Base-by-base conservation (phyloP, 2,113 vertebrate species). In the Pygoscelis adeliae region DNA sequence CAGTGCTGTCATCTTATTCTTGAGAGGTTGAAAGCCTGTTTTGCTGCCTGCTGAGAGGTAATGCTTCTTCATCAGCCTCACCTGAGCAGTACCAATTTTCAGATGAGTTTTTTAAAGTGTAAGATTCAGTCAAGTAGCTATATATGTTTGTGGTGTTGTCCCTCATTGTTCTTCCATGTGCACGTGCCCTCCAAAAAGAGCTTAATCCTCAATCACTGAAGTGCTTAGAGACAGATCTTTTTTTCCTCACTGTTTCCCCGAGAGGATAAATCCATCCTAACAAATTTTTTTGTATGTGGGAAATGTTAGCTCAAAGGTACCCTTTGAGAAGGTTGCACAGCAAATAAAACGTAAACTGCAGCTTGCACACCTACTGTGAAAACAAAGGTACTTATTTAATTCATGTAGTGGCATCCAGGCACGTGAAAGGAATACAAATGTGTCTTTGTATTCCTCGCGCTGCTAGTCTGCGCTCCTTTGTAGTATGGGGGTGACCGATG, bases 51-150 rank as follows among this genome's bases (percentile, higher is more conserved):
- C 53, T 14, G 59, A 44, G 38, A 29, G n/a, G 29, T 5, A 5
- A 0, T 18, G 5, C 49, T 29, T 15, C 70, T 58, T 69, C 30
- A 8, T 15, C 38, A 34, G 53, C 42, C 36, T 66, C 42, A 13
- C 19, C 32, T 8, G 21, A 46, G 79, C 59, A 11, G n/a, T 13
- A 10, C n/a, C 16, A 1, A 2, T 56, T 34, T 66, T 61, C 49
- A 27, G 27, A 4, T 8, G n/a, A 50, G 18, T 14, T 25, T 86
- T 83, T 52, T 13, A 1, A 66, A 22, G 20, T 5, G 5, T 4
- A 2, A 11, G 44, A 23, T n/a, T 5, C 3, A 13, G 17, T 71
- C 18, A 2, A 0, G 2, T 7, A 6, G 22, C 18, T 32, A 2
- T 4, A 1, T 3, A 0, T 9, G 15, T 59, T 46, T 15, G 32